Conservation (phyloP, 2,888 invertebrate genomes). For the Glomeris marginata region DNA sequence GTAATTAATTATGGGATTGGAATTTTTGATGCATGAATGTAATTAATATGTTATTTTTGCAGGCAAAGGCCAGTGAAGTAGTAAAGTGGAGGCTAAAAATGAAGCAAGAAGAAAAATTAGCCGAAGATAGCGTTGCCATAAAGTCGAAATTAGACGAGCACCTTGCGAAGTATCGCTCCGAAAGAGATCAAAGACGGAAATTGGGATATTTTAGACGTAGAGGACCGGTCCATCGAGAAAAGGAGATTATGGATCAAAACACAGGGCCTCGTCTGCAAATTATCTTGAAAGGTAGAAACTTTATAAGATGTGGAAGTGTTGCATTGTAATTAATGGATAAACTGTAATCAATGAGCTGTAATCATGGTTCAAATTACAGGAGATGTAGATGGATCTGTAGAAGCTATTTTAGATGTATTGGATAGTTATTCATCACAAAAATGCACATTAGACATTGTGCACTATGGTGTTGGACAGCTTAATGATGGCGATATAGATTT, state of each 20-base stretch:
- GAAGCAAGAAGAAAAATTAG: conserved; percentile 44
- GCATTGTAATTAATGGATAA: conserved; percentile 23
- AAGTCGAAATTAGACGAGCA: conserved; percentile 49
- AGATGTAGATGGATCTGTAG: conserved; percentile 92
- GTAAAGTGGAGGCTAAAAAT: conserved; percentile 47
- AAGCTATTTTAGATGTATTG: conserved; percentile 81
- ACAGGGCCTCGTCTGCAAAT: conserved; percentile 39
- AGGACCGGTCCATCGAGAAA: conserved; percentile 41
- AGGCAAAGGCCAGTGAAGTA: conserved; percentile 52
- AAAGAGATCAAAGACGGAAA: conserved; percentile 6
- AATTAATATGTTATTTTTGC: conserved; percentile 14
- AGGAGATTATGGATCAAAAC: conserved; percentile 37
- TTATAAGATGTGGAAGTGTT: not conserved
- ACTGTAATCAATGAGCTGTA: no score
- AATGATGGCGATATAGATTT: conserved; percentile 68
- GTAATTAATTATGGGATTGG: conserved; percentile 26
- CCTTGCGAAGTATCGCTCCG: conserved; percentile 23
- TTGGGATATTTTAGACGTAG: conserved; percentile 8
- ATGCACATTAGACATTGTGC: conserved; percentile 68
- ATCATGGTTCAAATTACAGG: conserved; percentile 38
- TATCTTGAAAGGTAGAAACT: conserved; percentile 45
- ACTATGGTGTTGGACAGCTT: conserved; percentile 79
- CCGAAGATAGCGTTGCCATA: conserved; percentile 46
- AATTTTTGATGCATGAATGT: not conserved
- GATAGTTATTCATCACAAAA: conserved; percentile 58